Conservation (phyloP, 2,797 vertebrate genomes). For the Darevskia mixta region DNA sequence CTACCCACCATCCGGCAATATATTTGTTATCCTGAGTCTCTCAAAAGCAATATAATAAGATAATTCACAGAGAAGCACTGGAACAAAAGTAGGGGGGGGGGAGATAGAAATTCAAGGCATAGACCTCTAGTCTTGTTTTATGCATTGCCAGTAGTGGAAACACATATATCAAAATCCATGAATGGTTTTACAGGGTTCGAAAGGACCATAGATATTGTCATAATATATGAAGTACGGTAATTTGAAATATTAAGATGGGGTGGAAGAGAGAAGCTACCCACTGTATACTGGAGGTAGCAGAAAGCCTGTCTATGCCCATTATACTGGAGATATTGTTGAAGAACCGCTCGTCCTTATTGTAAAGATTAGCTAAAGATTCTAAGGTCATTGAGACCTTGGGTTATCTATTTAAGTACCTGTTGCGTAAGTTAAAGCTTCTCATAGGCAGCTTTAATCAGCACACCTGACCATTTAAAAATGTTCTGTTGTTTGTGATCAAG, state of each 20-base stretch:
- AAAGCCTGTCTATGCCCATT: conserved; percentile 32
- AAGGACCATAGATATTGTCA: not conserved
- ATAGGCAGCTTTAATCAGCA: conserved; percentile 65
- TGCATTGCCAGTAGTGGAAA: not conserved
- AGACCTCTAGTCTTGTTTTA: not conserved
- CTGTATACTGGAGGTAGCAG: conserved; percentile 1
- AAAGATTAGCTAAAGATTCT: conserved; percentile 70
- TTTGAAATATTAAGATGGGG: not conserved
- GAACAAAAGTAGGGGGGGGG: not conserved
- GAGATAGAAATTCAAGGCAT: not conserved
- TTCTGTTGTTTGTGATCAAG: not conserved
- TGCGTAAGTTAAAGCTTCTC: conserved; percentile 74
- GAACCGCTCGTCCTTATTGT: conserved; percentile 59
- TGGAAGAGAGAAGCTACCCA: not conserved
- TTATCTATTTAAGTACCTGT: conserved; percentile 67
- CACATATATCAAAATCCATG: not conserved
- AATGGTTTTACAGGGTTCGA: not conserved
- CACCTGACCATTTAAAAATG: conserved; percentile 58
- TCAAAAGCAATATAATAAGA: not conserved
- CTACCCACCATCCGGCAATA: not conserved
- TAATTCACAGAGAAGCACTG: not conserved
- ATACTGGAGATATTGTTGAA: conserved; percentile 55
- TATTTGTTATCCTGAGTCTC: not conserved
- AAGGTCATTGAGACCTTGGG: conserved; percentile 64
- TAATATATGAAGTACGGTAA: fast-evolving